Base-by-base conservation (phyloP, 2,113 vertebrate genomes). In the Varanus salvator region DNA sequence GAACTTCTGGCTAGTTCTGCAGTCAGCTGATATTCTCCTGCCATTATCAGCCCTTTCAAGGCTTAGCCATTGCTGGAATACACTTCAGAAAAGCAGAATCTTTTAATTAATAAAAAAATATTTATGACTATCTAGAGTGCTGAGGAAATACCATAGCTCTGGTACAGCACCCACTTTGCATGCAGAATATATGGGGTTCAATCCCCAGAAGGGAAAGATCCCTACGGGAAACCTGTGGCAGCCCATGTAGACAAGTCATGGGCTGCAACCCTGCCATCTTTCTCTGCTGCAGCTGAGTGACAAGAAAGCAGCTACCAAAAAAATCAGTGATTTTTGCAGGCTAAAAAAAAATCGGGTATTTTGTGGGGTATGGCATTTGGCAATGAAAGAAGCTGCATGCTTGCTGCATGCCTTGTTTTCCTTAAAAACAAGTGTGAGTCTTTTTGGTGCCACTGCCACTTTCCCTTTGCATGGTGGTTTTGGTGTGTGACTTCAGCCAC, bases 1-100 rank as follows among this genome's bases (percentile, higher is more conserved):
- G 77, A 23, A 38, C 8, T 89, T 91, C 87, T 92, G 50, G 19
- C n/a, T 25, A 76, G n/a, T 87, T 87, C 72, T 69, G 38, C 8
- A 66, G 21, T 19, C n/a, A 66, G 38, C 38, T 52, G 54, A 76
- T 52, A 57, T 34, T 64, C 29, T 76, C 25, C 9, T 57, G 1
- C 19, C 1, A n/a, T 21, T 21, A 31, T 0, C 27, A 71, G 66
- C 50, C 27, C 52, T 85, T 84, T 84, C 34, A 31, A 17, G 27
- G 25, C 69, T 69, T 68, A 84, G 66, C 50, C 27, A 14, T 80
- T 29, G 11, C 50, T 84, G 57, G 38, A 84, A 38, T 85, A 6
- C 8, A 27, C n/a, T 75, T 57, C 21, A 54, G 48, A 27, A 57
- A 85, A 34, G 23, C 15, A 85, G 68, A 25, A 8, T 23, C 82